Evolutionary conservation across 2,888 invertebrate species (phyloP), one percentile per base, ranked within the genome.

Genomic region (Meteorus colon): DNA sequence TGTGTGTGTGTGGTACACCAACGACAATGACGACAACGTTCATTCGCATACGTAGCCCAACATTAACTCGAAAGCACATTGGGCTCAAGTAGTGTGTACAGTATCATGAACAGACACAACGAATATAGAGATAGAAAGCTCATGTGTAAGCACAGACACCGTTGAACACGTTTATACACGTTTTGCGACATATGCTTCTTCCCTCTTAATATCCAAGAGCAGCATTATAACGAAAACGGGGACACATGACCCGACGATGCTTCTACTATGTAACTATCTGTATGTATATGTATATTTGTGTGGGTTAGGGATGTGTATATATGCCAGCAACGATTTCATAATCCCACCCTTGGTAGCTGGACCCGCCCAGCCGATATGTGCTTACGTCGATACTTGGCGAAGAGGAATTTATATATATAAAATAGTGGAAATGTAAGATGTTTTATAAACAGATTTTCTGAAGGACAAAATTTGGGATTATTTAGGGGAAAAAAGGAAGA

Each of bases 51-150:
- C 60, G 67, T 60, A 67, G 60, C 16, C 59, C 0, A 41, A 45
- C 68, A 74, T 73, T 67, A 73, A 73, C 73, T 51, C 68, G 14
- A 73, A 59, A 34, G 34, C 60, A 37, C 72, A 60, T 24, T 34
- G 45, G 31, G 19, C 6, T 55, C 19, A 19, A 55, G 55, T 55
- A 48, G 24, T 55, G 8, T n/a, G n/a, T n/a, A 24, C 19, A 55
- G 19, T 24, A 55, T 19, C 8, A 55, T 55, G 19, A 19, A 55
- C 8, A 55, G n/a, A 48, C 4, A 16, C 48, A 48, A 4, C n/a
- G 48, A 48, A 48, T 48, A 48, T 48, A 48, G n/a, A 48, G 4
- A 48, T 48, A 48, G 48, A 16, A 31, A 63, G 19, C 19, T 5
- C 55, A n/a, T 62, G 6, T 62, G 62, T 27, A 31, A 19, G 12